Base-by-base conservation (phyloP, 2,888 invertebrate genomes). In the Dynastes tityus region DNA sequence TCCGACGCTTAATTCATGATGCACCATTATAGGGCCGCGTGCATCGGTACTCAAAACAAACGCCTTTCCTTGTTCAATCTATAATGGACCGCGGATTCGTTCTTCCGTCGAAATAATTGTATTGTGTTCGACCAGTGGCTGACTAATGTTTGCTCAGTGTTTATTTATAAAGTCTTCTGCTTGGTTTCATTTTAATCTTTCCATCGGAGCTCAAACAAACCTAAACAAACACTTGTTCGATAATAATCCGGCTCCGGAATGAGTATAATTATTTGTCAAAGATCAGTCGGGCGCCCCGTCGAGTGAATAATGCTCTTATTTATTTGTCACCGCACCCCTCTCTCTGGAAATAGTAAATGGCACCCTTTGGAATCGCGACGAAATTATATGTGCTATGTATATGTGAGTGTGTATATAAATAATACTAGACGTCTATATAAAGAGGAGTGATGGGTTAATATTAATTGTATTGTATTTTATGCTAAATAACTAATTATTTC, bases 141-240 rank as follows among this genome's bases (percentile, higher is more conserved):
- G 84, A 83, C 83, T 83, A 83, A 83, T 84, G 84, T 84, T 84
- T 84, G 80, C 81, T 78, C 82, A 81, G 81, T 81, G 82, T 83
- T 84, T 83, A 84, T 87, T 87, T 87, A 87, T 85, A 84, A 85
- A 86, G 85, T 87, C 85, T 88, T 87, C 86, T 87, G 88, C 87
- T 87, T 86, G 86, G 88, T 86, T 88, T 87, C 87, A 86, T 88
- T 88, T 88, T 88, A 88, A 88, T 88, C 88, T 88, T 88, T 88
- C 87, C 85, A 86, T 86, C 86, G 84, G 83, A 83, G 83, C 81
- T 83, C 85, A 88, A 87, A 88, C 85, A 87, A 84, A 83, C 88
- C 88, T 88, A 88, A 88, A 87, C 86, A 88, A 88, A 88, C 88
- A 88, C 88, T 87, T 85, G 85, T 84, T 84, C 84, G 83, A 85